Evolutionary conservation across 2,113 vertebrate genomes (phyloP).

Genomic region (Falcunculus frontatus): DNA sequence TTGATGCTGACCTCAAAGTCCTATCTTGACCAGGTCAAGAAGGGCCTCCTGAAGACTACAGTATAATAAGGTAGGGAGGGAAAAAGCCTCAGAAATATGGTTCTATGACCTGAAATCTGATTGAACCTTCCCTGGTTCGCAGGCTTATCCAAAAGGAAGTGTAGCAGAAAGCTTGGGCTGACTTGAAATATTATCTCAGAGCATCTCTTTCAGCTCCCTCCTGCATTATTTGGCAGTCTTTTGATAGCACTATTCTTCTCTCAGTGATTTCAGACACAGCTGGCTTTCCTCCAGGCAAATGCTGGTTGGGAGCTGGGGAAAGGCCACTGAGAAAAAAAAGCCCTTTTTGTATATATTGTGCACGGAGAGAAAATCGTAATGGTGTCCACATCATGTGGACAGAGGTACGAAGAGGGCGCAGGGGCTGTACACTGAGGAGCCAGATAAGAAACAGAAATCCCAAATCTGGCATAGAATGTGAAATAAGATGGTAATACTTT

Average conservation of each 20-base stretch:
- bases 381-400: not conserved
- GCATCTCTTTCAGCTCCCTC: not conserved
- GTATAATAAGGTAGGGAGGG: not conserved
- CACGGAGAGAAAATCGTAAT: not conserved
- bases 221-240: not conserved
- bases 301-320: not conserved
- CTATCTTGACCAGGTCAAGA: not conserved
- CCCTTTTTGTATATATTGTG: not conserved
- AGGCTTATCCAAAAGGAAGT: not conserved
- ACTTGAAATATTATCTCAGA: not conserved
- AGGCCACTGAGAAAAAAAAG: not conserved
- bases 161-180: not conserved
- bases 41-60: not conserved
- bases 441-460: not conserved
- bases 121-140: not conserved
- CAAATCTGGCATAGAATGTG: not conserved
- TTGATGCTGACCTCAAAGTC: not conserved
- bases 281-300: slow-evolving; percentile 15
- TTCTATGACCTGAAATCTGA: not conserved
- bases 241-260: not conserved
- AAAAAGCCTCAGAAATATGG: not conserved
- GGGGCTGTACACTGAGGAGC: not conserved
- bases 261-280: not conserved
- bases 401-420: not conserved
- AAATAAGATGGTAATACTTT: not conserved